Conservation (phyloP, 1,140 invertebrate genomes). For the Drosophila eugracilis region DNA sequence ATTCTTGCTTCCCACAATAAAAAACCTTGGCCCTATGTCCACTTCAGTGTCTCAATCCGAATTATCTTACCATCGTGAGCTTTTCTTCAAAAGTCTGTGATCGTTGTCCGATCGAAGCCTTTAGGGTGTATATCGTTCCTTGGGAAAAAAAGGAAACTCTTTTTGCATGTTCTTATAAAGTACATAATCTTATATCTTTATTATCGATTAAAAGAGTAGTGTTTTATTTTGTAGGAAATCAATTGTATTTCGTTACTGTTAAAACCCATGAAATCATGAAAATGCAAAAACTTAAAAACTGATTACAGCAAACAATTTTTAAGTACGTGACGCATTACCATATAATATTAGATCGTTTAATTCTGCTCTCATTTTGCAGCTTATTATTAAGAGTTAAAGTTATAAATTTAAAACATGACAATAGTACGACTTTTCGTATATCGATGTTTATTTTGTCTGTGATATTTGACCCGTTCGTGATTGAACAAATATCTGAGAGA, state of each 20-base stretch:
- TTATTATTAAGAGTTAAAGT: background rate
- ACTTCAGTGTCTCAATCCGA: conserved; percentile 91
- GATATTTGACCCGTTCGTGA: background rate
- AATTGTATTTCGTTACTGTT: too few species aligned
- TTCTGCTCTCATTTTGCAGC: background rate
- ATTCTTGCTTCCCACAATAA: conserved; percentile 94
- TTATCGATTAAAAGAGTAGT: too few species aligned
- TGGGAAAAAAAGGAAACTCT: background rate
- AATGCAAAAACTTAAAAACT: background rate
- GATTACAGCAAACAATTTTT: background rate
- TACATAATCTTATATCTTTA: background rate
- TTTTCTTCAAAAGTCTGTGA: conserved; percentile 92
- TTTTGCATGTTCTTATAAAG: background rate
- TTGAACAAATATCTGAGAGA: too few species aligned
- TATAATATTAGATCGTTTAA: background rate
- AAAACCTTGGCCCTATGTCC: conserved; percentile 94
- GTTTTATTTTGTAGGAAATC: background rate
- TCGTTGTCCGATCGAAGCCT: conserved; percentile 94
- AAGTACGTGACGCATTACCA: background rate
- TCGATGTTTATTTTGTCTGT: background rate
- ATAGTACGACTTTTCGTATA: background rate
- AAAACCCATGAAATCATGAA: background rate
- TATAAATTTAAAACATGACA: background rate
- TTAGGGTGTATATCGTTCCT: conserved; percentile 93
- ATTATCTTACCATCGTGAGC: conserved; percentile 93